Evolutionary conservation across 2,888 invertebrate species (phyloP).

Genomic region (Tipula helvola): DNA sequence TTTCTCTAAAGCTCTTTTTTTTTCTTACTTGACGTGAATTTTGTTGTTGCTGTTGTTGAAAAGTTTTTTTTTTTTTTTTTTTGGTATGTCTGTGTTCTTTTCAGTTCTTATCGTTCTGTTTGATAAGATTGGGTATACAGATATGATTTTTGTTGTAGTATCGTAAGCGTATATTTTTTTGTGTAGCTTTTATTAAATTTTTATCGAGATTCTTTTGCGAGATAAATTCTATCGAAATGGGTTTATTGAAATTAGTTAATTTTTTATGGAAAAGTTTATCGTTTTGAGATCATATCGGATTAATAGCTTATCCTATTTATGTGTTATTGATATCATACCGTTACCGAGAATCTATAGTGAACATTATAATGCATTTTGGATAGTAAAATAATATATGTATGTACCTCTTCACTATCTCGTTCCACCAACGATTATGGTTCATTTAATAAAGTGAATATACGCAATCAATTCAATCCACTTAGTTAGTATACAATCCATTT

Average conservation of each 20-base stretch:
- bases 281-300: background rate
- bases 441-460: background rate
- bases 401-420: background rate
- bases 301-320: background rate
- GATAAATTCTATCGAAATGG: background rate
- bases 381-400: background rate
- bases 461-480: background rate
- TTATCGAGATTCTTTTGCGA: conserved; percentile 4
- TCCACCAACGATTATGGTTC: background rate
- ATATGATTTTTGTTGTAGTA: background rate
- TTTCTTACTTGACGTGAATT: background rate
- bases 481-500: background rate
- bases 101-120: background rate
- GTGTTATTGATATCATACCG: background rate
- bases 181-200: conserved; percentile 6
- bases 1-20: background rate
- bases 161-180: background rate
- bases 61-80: background rate
- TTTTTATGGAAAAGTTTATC: background rate
- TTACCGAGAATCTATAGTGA: background rate
- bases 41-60: background rate
- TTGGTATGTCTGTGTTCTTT: background rate
- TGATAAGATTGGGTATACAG: background rate
- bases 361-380: background rate
- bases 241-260: background rate